Conservation (phyloP, 2,113 vertebrate species). For the Uropsilus gracilis region DNA sequence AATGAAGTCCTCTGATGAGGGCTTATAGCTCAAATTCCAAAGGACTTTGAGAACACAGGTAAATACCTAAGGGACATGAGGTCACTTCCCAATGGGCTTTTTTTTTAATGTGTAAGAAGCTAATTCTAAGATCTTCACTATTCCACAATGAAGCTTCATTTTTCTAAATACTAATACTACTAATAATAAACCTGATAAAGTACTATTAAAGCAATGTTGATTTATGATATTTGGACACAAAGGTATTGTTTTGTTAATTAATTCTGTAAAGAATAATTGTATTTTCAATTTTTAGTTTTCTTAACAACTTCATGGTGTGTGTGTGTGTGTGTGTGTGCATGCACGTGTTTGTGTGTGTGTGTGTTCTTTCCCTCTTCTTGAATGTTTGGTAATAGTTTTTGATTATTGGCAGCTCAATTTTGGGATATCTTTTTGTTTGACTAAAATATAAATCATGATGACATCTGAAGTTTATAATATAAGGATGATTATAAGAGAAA, state of each 20-base stretch:
- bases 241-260: background rate
- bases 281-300: background rate
- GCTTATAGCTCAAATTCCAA: background rate
- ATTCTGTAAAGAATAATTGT: slow-evolving; percentile 12
- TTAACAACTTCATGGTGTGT: background rate
- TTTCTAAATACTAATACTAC: background rate
- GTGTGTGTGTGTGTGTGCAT: background rate
- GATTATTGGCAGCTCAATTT: background rate
- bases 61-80: background rate
- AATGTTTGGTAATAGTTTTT: slow-evolving; percentile 10
- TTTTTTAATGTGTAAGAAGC: background rate
- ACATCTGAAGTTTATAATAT: background rate
- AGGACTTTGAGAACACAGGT: background rate
- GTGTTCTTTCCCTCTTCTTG: background rate
- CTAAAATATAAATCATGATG: slow-evolving; percentile 19
- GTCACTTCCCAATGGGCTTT: background rate
- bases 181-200: background rate
- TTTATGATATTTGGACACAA: background rate
- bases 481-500: background rate
- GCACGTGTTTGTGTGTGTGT: background rate
- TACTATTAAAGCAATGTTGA: background rate
- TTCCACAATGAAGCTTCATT: background rate
- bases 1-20: background rate
- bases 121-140: background rate
- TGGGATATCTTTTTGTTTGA: background rate